Base-by-base conservation (phyloP, 2,797 vertebrate species). In the Cirrhinus mrigala region DNA sequence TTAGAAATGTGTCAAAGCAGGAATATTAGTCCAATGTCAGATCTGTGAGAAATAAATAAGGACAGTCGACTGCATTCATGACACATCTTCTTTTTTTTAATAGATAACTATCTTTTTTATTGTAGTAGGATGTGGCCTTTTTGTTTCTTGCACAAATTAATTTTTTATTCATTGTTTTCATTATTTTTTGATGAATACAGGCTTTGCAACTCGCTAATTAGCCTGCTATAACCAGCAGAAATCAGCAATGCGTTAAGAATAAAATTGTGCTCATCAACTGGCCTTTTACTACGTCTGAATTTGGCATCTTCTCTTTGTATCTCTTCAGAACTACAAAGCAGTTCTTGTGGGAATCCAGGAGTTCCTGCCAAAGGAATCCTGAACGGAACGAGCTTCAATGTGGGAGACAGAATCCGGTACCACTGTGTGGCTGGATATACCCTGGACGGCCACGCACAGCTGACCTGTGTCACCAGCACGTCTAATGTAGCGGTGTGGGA, bases 271-370 rank as follows among this genome's bases (percentile, higher is more conserved):
- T 22, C 24, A 54, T 76, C 27, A 33, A 6, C 58, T 50, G 62
- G 18, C 15, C 15, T 12, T 40, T 40, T 48, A 50, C 16, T 68
- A 48, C n/a, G 10, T 82, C 46, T 46, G n/a, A 82, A 16, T 60
- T 27, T 44, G 52, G 27, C 75, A 20, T 64, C 70, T 62, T 29
- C 27, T 70, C 29, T 70, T 18, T 16, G 1, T 71, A 22, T 85
- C 54, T 73, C 40, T 4, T 8, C 89, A 99, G 98, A 98, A 93
- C 95, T 99, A 87, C 96, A 97, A 92, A 98, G 97, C 90, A 98
- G 97, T 85, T 97, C 98, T 40, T 99, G 98, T 94, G 98, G 98
- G 90, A 99, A 99, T 87, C 98, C 98, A n/a, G 98, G 98, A 52
- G 92, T 98, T 93, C 97, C 98, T 71, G 94, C 97, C 18, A 98